Evolutionary conservation across 2,113 vertebrate genomes (phyloP).

Genomic region (Pachypanchax playfairii): DNA sequence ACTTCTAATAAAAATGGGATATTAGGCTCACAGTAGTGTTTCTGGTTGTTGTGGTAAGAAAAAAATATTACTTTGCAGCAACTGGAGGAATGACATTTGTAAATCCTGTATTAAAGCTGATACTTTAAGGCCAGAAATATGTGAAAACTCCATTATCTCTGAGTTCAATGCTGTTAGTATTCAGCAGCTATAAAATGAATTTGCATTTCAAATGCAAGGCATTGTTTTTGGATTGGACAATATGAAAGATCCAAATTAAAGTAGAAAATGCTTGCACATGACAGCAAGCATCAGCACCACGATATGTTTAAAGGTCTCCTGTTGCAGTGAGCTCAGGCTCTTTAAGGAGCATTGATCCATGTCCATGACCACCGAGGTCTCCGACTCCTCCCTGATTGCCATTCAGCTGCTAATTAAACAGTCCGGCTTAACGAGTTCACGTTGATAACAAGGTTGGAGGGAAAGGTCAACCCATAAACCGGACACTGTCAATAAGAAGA

Average conservation of each 20-base stretch:
- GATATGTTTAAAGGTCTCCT: constrained; percentile 17
- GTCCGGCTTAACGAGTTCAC: constrained; percentile 61
- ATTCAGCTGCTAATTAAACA: constrained; percentile 71
- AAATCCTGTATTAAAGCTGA: constrained; percentile 1
- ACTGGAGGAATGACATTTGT: not conserved
- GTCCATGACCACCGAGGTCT: constrained; percentile 47
- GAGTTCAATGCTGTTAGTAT: not conserved
- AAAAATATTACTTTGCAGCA: constrained; percentile 15
- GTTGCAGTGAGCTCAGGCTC: constrained; percentile 36
- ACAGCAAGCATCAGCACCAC: constrained; percentile 1
- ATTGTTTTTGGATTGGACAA: no score
- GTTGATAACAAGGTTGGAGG: constrained; percentile 61
- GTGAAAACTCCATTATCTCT: not conserved
- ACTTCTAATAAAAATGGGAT: constrained; percentile 49
- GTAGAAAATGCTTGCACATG: not conserved
- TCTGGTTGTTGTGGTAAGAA: constrained; percentile 4
- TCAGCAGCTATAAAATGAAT: not conserved
- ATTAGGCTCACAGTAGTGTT: constrained; percentile 24
- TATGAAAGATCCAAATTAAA: not conserved
- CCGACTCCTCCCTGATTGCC: constrained; percentile 56
- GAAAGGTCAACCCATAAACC: constrained; percentile 67
- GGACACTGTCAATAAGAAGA: constrained; percentile 52
- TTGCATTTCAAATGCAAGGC: no score
- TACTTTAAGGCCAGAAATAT: not conserved
- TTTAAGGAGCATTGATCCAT: constrained; percentile 69